Conservation (phyloP, 2,888 invertebrate genomes). For the Malachius bipustulatus region DNA sequence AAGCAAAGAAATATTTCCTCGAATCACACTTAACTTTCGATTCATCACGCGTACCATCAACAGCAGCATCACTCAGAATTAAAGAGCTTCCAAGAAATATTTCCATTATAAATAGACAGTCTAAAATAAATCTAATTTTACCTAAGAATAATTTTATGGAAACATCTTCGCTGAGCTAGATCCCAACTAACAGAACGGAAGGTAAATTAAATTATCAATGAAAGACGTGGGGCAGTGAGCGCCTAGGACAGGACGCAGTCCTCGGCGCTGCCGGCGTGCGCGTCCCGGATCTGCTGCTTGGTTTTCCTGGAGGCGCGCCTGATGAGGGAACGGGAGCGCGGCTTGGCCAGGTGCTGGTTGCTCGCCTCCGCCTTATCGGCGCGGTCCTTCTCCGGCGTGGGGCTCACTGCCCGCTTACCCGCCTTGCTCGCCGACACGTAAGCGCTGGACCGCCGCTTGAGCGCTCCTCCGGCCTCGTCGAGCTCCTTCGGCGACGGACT, state of each 20-base stretch:
- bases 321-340: constrained; percentile 50
- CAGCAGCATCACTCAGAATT: too few species aligned
- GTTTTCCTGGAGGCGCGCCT: constrained; percentile 68
- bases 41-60: too few species aligned
- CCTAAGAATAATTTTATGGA: too few species aligned
- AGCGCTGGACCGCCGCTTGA: constrained; percentile 64
- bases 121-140: too few species aligned
- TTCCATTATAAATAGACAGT: too few species aligned
- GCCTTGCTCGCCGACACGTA: constrained; percentile 48
- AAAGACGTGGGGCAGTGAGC: background rate
- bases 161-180: too few species aligned
- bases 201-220: too few species aligned
- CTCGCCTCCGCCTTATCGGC: constrained; percentile 23
- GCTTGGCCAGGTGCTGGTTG: constrained; percentile 29
- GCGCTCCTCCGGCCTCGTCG: constrained; percentile 43
- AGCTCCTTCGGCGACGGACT: constrained; percentile 49
- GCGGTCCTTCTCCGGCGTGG: constrained; percentile 32
- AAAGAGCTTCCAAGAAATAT: too few species aligned
- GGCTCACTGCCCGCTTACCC: constrained; percentile 35
- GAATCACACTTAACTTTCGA: too few species aligned
- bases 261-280: constrained; percentile 44
- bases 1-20: too few species aligned
- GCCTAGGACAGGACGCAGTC: constrained; percentile 61
- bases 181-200: too few species aligned
- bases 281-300: constrained; percentile 64